Evolutionary conservation across 1,140 invertebrate species (phyloP), one percentile per base, ranked within the genome.

Genomic region (Drosophila biarmipes): DNA sequence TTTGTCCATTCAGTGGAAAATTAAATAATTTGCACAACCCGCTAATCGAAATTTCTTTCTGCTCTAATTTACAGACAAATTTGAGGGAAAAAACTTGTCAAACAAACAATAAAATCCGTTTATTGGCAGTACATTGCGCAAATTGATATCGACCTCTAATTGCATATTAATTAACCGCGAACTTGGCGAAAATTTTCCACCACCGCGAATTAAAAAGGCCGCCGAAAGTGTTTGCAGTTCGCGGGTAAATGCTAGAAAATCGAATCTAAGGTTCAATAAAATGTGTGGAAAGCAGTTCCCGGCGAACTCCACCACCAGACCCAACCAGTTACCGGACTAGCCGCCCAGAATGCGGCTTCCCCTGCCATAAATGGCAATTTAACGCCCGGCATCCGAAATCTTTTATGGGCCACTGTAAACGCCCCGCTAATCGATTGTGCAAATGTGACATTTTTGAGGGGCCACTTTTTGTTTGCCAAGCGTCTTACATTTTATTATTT

Each of bases 341-440:
- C 31, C n/a, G 17, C 29, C 34, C 43, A 40, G 64, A 62, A 69
- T 49, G 11, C 4, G 14, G 10, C 8, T 6, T 62, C 31, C 31
- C 49, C 38, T 19, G 34, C 29, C 69, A 73, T 73, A 73, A 73
- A 73, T 34, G 71, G 34, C 56, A 73, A 73, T 73, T 73, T 73
- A 59, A 51, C 55, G 69, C 66, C 46, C 55, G 43, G 48, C 40
- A 43, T 73, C 45, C 51, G 38, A 40, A 74, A 37, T 37, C 34
- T 74, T 74, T 74, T 64, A 74, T 74, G 72, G 59, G 52, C 31
- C 52, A 74, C 59, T 66, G 71, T 74, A 73, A 74, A 52, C 71
- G 51, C 29, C 10, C 6, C 49, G 72, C 71, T 74, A 75, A 75
- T 62, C 34, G 53, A 42, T 74, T 74, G 72, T 17, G 52, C 35